These are phyloP conservation scores for Pangasius mekongensis DNA, from an alignment of 2,797 vertebrate genomes.

Conservation along the genomic window DNA sequence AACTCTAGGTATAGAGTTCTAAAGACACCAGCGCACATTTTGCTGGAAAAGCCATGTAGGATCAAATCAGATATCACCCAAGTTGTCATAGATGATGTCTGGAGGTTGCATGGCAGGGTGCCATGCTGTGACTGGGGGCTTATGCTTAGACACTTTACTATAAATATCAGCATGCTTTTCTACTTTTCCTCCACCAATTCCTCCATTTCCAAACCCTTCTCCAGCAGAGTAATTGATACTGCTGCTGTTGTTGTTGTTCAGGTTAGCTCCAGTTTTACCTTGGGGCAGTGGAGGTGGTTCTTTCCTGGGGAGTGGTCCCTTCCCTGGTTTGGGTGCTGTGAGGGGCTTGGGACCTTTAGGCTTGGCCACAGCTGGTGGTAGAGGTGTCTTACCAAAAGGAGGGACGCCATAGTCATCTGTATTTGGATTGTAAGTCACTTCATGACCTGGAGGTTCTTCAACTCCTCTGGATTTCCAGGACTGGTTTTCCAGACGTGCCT, in stretches of 20 bases:
- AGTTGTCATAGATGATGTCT: slow-evolving; percentile 80
- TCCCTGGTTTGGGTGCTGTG: slow-evolving; percentile 84
- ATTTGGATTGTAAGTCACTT: slow-evolving; percentile 76
- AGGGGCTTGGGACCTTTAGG: slow-evolving; percentile 79
- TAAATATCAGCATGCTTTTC: slow-evolving; percentile 78
- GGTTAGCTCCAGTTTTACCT: slow-evolving; percentile 66
- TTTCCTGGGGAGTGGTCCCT: slow-evolving; percentile 63
- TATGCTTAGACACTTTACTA: slow-evolving; percentile 80
- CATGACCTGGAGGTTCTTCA: slow-evolving; percentile 63
- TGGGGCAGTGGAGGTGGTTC: slow-evolving; percentile 62
- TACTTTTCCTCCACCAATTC: slow-evolving; percentile 56
- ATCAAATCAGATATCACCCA: slow-evolving; percentile 69
- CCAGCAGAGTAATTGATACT: slow-evolving; percentile 57
- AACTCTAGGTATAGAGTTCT: slow-evolving; percentile 2
- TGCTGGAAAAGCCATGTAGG: not conserved
- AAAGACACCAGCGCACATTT: slow-evolving; percentile 3
- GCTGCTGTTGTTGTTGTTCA: slow-evolving; percentile 76
- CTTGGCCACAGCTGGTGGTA: slow-evolving; percentile 43
- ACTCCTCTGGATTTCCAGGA: slow-evolving; percentile 78
- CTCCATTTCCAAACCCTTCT: slow-evolving; percentile 35
- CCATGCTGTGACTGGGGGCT: slow-evolving; percentile 60
- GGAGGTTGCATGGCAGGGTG: slow-evolving; percentile 64
- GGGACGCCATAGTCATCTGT: slow-evolving; percentile 73
- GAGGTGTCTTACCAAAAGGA: slow-evolving; percentile 57
- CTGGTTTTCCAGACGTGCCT: slow-evolving; percentile 71